Conservation (phyloP, 2,797 vertebrate species). For the Orestias chungarensis region DNA sequence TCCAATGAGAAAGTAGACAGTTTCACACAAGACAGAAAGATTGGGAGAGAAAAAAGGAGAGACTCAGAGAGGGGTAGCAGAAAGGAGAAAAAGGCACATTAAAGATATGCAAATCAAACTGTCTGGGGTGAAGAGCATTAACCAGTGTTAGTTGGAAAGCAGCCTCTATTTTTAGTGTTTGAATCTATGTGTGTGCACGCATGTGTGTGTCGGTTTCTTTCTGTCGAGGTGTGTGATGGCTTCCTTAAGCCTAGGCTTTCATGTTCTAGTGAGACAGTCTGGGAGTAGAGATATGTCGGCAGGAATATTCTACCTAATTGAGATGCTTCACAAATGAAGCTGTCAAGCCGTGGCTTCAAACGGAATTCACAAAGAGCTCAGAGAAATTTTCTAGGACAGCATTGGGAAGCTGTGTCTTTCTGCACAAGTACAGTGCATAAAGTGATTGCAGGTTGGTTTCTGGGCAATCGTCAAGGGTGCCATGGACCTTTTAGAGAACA, state of each 20-base stretch:
- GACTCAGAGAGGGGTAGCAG: constrained; percentile 22
- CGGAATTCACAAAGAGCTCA: constrained; percentile 65
- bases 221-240: constrained; percentile 78
- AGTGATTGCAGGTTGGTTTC: constrained; percentile 58
- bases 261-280: constrained; percentile 77
- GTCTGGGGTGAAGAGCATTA: constrained; percentile 78
- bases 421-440: constrained; percentile 41
- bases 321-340: constrained; percentile 79
- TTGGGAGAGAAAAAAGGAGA: constrained; percentile 26
- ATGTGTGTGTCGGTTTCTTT: constrained; percentile 49
- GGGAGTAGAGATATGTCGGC: constrained; percentile 72
- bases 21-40: constrained; percentile 60
- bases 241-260: constrained; percentile 81
- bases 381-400: constrained; percentile 73
- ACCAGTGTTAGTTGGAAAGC: constrained; percentile 73
- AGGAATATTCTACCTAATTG: constrained; percentile 79
- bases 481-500: constrained; percentile 32
- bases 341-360: constrained; percentile 71
- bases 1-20: constrained; percentile 67
- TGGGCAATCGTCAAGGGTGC: constrained; percentile 46
- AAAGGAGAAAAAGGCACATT: constrained; percentile 58
- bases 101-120: constrained; percentile 81
- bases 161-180: constrained; percentile 76
- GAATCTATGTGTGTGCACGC: constrained; percentile 24
- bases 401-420: constrained; percentile 36